These are phyloP conservation scores for Picus viridis DNA, from an alignment of 2,797 vertebrate species.

Conservation along the genomic window DNA sequence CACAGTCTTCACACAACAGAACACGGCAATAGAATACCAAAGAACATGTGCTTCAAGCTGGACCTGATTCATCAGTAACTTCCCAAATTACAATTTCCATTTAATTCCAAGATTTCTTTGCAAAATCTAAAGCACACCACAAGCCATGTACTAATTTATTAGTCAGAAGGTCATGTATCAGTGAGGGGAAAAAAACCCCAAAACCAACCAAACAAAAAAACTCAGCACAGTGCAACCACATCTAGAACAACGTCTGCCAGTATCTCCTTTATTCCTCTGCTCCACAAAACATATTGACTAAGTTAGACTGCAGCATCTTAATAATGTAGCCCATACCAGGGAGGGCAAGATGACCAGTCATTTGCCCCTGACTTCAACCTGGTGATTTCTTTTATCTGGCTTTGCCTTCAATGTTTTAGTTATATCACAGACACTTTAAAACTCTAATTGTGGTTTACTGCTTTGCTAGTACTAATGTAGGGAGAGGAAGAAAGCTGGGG, in stretches of 20 bases:
- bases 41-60: neutral
- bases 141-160: neutral
- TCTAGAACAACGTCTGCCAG: neutral
- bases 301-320: neutral
- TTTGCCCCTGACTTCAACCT: neutral
- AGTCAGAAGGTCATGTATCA: neutral
- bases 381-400: neutral
- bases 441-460: neutral
- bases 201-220: neutral
- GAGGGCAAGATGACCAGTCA: neutral
- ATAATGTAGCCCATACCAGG: fast-evolving
- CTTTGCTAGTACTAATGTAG: neutral
- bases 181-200: neutral
- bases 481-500: neutral
- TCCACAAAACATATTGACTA: neutral
- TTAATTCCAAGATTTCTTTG: neutral
- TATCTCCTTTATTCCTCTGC: neutral
- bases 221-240: neutral
- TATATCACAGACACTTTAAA: neutral
- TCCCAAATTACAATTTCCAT: neutral
- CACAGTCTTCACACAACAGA: neutral
- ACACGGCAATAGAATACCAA: neutral
- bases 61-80: neutral
- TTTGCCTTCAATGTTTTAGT: neutral
- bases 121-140: neutral